phyloP scores from a whole-genome alignment of 2,888 invertebrate species.

The Tetanocera ferruginea region DNA sequence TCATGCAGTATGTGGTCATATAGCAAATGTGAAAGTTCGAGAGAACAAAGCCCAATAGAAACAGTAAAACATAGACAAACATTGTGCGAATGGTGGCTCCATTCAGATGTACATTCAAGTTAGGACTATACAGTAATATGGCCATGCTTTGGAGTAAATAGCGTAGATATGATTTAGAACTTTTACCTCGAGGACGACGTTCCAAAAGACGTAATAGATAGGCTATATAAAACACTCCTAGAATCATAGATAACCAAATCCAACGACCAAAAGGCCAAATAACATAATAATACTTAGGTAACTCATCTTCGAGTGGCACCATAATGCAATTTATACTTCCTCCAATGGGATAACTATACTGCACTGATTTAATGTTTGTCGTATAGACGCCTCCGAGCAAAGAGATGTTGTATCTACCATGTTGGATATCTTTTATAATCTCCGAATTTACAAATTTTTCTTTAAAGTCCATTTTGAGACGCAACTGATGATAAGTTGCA shows the following conservation, averaged over 20 bases:
- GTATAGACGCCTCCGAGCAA: slow-evolving; percentile 51
- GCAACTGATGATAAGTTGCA: slow-evolving; percentile 51
- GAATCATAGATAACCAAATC: slow-evolving; percentile 56
- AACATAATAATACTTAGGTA: slow-evolving; percentile 63
- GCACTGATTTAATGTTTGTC: slow-evolving; percentile 26
- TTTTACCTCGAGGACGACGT: slow-evolving; percentile 37
- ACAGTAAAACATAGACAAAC: slow-evolving; percentile 57
- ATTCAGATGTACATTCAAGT: slow-evolving; percentile 53
- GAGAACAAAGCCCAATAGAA: slow-evolving; percentile 59
- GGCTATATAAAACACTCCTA: slow-evolving; percentile 60
- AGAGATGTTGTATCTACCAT: slow-evolving; percentile 55
- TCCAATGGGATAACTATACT: slow-evolving; percentile 61
- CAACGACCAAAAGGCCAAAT: slow-evolving; percentile 60
- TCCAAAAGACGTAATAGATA: slow-evolving; percentile 56
- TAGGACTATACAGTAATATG: slow-evolving; percentile 58
- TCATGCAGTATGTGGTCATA: slow-evolving; percentile 61
- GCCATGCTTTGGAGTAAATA: slow-evolving; percentile 59
- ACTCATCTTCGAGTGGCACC: slow-evolving; percentile 64
- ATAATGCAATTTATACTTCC: slow-evolving; percentile 60
- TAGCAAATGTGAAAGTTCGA: slow-evolving; percentile 60
- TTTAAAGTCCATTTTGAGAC: slow-evolving; percentile 50
- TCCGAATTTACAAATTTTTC: slow-evolving; percentile 48
- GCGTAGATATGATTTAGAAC: slow-evolving; percentile 45
- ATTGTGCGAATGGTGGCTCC: slow-evolving; percentile 52
- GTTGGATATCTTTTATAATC: slow-evolving; percentile 47